Base-by-base conservation (phyloP, 2,113 vertebrate species). In the Gadus chalcogrammus region DNA sequence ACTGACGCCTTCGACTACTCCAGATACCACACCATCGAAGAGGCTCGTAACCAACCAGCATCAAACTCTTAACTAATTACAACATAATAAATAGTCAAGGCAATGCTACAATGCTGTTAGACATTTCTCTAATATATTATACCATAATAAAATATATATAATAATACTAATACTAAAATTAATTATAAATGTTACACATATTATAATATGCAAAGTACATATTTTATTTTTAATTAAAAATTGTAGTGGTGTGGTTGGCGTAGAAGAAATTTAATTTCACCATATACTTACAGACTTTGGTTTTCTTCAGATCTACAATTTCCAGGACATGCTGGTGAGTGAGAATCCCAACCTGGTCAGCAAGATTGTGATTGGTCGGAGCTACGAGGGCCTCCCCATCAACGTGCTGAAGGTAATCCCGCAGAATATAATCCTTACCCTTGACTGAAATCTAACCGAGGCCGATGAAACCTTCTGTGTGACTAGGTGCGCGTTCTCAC, bases 301-400 rank as follows among this genome's bases (percentile, higher is more conserved):
- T 58, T 58, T 58, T 18, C 9, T 71, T 73, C 83, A 97, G 97
- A 95, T 98, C 81, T 93, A 96, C 4, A 74, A 16, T 9, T 98
- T 96, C 93, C 95, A 97, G 58, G 94, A 98, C 68, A 81, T 61
- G 71, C 90, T 98, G 73, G 93, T 93, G 85, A 83, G 84, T 3
- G 91, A 94, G 65, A 92, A 97, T 68, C 92, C 94, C 61, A 58
- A 16, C 48, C 63, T 98, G 0, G 87, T 98, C 71, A 95, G 93
- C 91, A 95, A 95, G 87, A 64, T 96, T 16, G 87, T 90, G 80
- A 96, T 98, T 0, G 95, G 95, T 68, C 65, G 83, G 67, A 99
- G 95, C 83, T 97, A 93, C 0, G 87, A 99, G 90, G 88, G 91
- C 0, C 91, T 93, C 2, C 80, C 93, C 31, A 88, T 99, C 35